These are phyloP conservation scores for Drosophila auraria DNA, from an alignment of 1,140 invertebrate species.

Conservation along the genomic window DNA sequence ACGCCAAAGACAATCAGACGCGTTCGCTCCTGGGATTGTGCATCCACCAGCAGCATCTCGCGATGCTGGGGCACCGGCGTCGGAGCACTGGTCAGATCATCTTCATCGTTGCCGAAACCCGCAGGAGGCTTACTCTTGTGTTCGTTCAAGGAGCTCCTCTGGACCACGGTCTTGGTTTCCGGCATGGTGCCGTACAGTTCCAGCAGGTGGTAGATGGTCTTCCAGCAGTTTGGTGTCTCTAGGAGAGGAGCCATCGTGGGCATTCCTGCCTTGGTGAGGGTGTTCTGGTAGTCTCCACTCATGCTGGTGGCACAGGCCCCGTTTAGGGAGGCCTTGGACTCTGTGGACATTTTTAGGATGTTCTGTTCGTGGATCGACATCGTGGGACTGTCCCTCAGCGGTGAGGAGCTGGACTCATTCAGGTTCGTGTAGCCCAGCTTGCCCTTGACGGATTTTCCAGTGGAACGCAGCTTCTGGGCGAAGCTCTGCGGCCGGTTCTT, in stretches of 20 bases:
- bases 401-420: slow-evolving; percentile 88
- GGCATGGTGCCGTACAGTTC: slow-evolving; percentile 97
- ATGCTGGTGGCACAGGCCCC: slow-evolving; percentile 78
- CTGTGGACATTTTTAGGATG: slow-evolving; percentile 81
- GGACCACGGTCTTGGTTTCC: slow-evolving; percentile 94
- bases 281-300: slow-evolving; percentile 79
- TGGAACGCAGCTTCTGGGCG: slow-evolving; percentile 93
- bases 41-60: slow-evolving; percentile 67
- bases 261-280: slow-evolving; percentile 71
- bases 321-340: slow-evolving; percentile 81
- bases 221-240: slow-evolving; percentile 94
- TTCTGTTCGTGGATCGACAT: slow-evolving; percentile 87
- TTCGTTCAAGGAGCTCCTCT: slow-evolving; percentile 71
- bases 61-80: slow-evolving; percentile 85
- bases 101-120: slow-evolving; percentile 85
- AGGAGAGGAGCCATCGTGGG: slow-evolving; percentile 57
- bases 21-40: slow-evolving; percentile 71
- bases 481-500: slow-evolving; percentile 93
- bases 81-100: slow-evolving; percentile 86
- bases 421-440: slow-evolving; percentile 86
- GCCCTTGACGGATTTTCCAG: slow-evolving; percentile 92
- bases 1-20: slow-evolving; percentile 90
- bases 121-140: slow-evolving; percentile 57
- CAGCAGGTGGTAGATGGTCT: slow-evolving; percentile 96
- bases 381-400: slow-evolving; percentile 88